Conservation (phyloP, 2,888 invertebrate species). For the Sycophila texana region DNA sequence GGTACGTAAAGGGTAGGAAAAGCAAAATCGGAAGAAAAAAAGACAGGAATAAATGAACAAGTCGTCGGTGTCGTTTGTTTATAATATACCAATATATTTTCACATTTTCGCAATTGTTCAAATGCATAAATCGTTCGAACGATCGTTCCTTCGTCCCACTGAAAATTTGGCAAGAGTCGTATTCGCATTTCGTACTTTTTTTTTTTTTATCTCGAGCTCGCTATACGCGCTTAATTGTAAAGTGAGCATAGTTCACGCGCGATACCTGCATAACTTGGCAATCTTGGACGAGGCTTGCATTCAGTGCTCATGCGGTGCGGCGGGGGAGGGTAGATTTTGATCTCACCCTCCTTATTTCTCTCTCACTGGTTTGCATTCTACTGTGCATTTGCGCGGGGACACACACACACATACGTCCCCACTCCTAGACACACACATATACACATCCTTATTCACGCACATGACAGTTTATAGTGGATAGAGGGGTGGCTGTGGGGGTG, state of each 20-base stretch:
- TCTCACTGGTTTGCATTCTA: background rate
- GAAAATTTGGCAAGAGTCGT: conserved; percentile 69
- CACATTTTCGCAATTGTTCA: conserved; percentile 72
- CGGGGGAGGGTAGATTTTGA: conserved; percentile 13
- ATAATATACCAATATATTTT: conserved; percentile 75
- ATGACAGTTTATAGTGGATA: background rate
- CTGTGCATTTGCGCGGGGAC: background rate
- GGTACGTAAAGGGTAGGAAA: background rate
- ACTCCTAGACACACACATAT: background rate
- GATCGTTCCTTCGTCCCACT: conserved; percentile 56
- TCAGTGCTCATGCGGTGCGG: background rate
- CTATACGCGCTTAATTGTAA: conserved; percentile 29
- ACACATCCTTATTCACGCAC: background rate
- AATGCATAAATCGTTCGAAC: conserved; percentile 66
- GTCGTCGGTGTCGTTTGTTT: conserved; percentile 61
- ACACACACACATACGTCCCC: too few relatives aligned
- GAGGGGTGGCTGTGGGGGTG: too few relatives aligned
- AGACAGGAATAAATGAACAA: conserved; percentile 30
- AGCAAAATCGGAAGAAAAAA: background rate
- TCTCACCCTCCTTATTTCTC: conserved; percentile 2
- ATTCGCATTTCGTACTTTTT: conserved; percentile 59
- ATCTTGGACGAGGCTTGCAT: conserved; percentile 24
- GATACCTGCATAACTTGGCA: background rate
- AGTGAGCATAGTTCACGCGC: background rate
- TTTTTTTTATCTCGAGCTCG: background rate